A percentile compares a stretch with the other conserved stretches of the same genome.
phyloP scores from a whole-genome alignment of 2,888 invertebrate species.

The Cryptus viduatorius region DNA sequence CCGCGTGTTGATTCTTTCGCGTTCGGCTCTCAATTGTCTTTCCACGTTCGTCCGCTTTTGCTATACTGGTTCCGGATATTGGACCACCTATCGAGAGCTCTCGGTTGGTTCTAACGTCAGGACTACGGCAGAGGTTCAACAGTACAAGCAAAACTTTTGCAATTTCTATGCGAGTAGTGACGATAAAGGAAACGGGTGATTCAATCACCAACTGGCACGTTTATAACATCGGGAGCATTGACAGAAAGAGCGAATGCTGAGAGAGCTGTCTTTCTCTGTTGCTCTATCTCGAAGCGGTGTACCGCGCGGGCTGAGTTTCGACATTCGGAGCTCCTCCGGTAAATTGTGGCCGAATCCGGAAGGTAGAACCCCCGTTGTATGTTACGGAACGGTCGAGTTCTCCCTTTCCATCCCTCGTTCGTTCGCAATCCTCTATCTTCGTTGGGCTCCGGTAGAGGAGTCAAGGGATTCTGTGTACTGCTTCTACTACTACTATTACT shows the following conservation, averaged over 20 bases:
- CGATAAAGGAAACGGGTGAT: not conserved
- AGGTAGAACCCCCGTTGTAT: constrained; percentile 68
- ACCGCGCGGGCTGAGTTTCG: constrained; percentile 45
- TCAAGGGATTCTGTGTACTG: constrained; percentile 40
- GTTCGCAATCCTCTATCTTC: constrained; percentile 19
- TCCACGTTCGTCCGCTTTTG: not conserved
- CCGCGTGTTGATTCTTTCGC: not conserved
- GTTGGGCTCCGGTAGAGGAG: constrained; percentile 5
- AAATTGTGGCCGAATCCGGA: constrained; percentile 67
- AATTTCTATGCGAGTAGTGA: constrained; percentile 2
- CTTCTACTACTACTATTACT: not conserved
- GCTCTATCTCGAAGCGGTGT: not conserved
- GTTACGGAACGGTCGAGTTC: constrained; percentile 51
- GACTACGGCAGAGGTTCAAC: not conserved
- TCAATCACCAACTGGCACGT: constrained; percentile 23
- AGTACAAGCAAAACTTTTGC: not conserved
- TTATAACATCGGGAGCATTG: constrained; percentile 35
- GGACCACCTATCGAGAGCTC: not conserved
- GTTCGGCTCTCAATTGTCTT: not conserved
- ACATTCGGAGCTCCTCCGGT: constrained; percentile 61
- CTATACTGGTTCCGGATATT: not conserved
- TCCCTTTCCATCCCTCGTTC: constrained; percentile 45
- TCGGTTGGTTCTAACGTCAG: not conserved
- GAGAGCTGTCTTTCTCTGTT: not conserved
- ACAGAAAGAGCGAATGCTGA: constrained; percentile 28